Evolutionary conservation across 2,113 vertebrate genomes (phyloP).

Genomic region (Vulpes vulpes): DNA sequence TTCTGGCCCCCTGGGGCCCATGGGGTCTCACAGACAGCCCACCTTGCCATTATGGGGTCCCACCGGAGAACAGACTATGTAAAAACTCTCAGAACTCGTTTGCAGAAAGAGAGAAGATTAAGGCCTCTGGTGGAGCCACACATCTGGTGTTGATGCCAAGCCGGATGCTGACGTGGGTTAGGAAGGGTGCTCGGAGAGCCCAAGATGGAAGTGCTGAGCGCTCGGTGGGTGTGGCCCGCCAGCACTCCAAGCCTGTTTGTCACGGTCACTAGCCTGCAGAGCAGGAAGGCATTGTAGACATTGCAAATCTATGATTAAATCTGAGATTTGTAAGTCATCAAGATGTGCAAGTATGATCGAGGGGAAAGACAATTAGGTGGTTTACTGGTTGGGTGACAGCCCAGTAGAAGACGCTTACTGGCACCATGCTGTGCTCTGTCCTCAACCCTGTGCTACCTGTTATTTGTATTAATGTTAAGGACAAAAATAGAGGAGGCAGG

Average conservation of each 20-base stretch:
- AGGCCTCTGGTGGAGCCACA: fast-evolving
- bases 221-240: fast-evolving
- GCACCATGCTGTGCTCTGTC: fast-evolving
- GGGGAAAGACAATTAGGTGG: too few relatives aligned
- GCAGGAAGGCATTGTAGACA: neutral
- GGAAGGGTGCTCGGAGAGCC: fast-evolving
- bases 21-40: fast-evolving
- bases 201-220: fast-evolving
- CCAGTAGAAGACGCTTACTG: neutral
- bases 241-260: neutral
- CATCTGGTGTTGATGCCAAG: fast-evolving
- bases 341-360: neutral
- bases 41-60: fast-evolving
- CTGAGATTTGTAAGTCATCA: neutral
- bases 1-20: too few relatives aligned
- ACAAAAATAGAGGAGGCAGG: neutral
- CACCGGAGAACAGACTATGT: neutral
- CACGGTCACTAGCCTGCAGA: neutral
- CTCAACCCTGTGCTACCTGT: neutral
- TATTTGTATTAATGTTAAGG: fast-evolving
- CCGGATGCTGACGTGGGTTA: fast-evolving
- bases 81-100: too few relatives aligned
- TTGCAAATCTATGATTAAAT: neutral
- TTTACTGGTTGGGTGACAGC: neutral
- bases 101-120: neutral